Evolutionary conservation across 2,113 vertebrate genomes (phyloP).

Genomic region (Tragelaphus imberbis): DNA sequence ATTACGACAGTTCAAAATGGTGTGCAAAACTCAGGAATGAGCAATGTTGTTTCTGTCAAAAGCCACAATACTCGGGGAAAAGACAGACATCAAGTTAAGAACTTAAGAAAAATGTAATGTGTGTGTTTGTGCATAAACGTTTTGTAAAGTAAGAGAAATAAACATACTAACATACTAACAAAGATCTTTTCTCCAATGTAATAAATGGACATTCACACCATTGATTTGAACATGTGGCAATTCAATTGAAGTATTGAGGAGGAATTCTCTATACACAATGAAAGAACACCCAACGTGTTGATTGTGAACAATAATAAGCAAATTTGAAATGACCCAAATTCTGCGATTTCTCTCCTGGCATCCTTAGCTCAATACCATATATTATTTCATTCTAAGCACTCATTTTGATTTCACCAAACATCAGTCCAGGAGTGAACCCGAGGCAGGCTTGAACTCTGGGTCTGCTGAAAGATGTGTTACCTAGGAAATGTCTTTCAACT

Average conservation of each 20-base stretch:
- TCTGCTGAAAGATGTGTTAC: background rate
- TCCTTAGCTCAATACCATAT: background rate
- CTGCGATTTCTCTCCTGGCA: background rate
- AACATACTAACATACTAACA: background rate
- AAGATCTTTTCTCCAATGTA: conserved; percentile 9
- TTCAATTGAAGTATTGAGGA: background rate
- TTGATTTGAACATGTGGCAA: background rate
- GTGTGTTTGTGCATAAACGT: background rate
- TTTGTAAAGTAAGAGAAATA: background rate
- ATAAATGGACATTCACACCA: background rate
- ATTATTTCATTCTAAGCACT: background rate
- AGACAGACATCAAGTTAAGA: background rate
- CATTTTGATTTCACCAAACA: background rate
- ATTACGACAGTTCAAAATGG: conserved; percentile 33
- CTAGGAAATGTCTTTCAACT: background rate
- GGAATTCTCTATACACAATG: background rate
- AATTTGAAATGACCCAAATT: background rate
- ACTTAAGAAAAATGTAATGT: background rate
- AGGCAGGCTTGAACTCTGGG: background rate
- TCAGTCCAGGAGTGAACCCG: background rate
- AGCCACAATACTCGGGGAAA: background rate
- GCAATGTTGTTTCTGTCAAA: background rate
- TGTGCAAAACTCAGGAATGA: background rate
- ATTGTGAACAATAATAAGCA: background rate
- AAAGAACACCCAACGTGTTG: background rate